Evolutionary conservation across 1,140 invertebrate species (phyloP), one percentile per base, ranked within the genome.

Genomic region (Campoletis sonorensis): DNA sequence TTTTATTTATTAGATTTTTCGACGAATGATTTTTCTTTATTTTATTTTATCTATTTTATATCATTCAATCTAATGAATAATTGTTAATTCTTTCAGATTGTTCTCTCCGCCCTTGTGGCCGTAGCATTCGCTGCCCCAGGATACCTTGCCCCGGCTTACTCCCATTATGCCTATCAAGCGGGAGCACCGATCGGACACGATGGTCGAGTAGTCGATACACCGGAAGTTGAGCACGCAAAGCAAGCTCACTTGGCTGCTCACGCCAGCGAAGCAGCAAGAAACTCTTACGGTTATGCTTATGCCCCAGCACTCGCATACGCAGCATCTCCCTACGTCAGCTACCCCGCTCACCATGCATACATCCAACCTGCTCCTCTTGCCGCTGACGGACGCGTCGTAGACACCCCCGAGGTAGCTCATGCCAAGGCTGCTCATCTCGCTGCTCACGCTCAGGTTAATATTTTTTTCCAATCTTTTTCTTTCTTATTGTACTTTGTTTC

Each of bases 361-460:
- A 54, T 85, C 26, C 37, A 85, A 75, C 88, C 90, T 89, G 86
- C 90, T 51, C 91, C 93, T 16, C 89, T 93, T 16, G 92, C 89
- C 13, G 87, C 88, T 67, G 93, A 94, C 73, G 94, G 93, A 13
- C 91, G 93, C 4, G 94, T 94, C 10, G 87, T 94, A 21, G 94
- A 95, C 73, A 94, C 94, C 23, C 93, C 93, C 70, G 94, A 94
- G 85, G 94, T 95, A 10, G 93, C 93, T 79, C 91, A 93, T 75
- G 94, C 94, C 67, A 94, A 93, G 85, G 93, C 93, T 79, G 92
- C 91, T 33, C 94, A 94, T 88, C 90, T 92, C 78, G 92, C 93
- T 71, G 93, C 93, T 71, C 92, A 94, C 83, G 90, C 88, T 7
- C 85, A 88, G 85, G 89, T 84, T 76, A 21, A 70, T 27, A 26